Conservation (phyloP, 2,113 vertebrate species). For the Muntiacus reevesi region DNA sequence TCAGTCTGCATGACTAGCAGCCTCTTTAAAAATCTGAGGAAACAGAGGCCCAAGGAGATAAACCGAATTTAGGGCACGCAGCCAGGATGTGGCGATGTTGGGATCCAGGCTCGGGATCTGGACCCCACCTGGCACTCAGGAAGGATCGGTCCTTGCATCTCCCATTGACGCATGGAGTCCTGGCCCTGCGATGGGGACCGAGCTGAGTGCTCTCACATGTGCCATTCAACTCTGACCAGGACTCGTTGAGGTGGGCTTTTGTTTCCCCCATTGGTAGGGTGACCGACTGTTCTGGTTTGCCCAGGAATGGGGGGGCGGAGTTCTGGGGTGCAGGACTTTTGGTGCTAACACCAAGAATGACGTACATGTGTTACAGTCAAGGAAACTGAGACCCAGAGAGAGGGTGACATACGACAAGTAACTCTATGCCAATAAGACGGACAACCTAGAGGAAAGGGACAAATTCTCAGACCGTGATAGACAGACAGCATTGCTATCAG, state of each 20-base stretch:
- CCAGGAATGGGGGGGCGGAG: accelerated
- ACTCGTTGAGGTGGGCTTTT: background rate
- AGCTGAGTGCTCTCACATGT: accelerated
- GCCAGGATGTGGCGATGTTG: background rate
- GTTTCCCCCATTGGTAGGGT: background rate
- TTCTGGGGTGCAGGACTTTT: background rate
- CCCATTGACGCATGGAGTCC: accelerated
- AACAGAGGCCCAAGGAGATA: background rate
- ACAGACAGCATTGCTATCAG: background rate
- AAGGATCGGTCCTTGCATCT: accelerated
- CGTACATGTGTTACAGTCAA: background rate
- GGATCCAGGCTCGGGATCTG: background rate
- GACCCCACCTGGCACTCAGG: accelerated
- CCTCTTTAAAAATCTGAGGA: background rate
- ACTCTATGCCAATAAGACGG: background rate
- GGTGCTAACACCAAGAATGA: background rate
- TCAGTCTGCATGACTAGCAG: background rate
- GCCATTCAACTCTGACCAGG: too few species aligned
- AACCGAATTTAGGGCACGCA: background rate
- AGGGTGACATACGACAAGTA: background rate
- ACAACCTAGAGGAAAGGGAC: background rate
- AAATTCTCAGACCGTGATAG: background rate
- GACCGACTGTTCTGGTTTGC: background rate
- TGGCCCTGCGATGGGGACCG: background rate
- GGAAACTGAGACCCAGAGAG: background rate